Percentiles rank a stretch among this genome's conserved stretches.
Evolutionary conservation across 2,888 invertebrate genomes (phyloP).

Genomic region (Papilio protenor): DNA sequence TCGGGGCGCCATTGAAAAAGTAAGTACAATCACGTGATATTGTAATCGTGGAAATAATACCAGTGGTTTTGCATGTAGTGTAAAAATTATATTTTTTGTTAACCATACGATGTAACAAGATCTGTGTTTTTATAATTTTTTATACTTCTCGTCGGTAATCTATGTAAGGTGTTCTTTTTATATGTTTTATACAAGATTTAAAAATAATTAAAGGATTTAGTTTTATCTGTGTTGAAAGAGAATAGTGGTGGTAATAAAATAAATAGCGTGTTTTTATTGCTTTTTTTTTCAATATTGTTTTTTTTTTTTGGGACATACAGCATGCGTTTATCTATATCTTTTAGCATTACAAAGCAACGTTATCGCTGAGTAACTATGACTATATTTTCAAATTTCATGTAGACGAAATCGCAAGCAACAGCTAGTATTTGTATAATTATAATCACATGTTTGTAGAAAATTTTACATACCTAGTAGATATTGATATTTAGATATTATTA

Average conservation of each 20-base stretch:
- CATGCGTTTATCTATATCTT: not conserved
- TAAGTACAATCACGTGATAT: constrained; percentile 58
- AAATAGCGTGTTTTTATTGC: not conserved
- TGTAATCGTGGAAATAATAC: constrained; percentile 55
- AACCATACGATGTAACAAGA: not conserved
- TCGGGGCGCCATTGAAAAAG: constrained; percentile 49
- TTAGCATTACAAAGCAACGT: too few species aligned
- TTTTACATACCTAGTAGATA: not conserved
- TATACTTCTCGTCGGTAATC: not conserved
- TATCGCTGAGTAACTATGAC: too few species aligned
- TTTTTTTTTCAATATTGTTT: constrained; percentile 4
- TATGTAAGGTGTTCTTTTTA: constrained; percentile 30
- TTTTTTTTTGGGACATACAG: not conserved
- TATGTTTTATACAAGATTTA: constrained; percentile 12
- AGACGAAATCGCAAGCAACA: too few species aligned
- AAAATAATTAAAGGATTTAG: not conserved
- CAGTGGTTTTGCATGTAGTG: constrained; percentile 22
- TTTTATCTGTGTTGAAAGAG: not conserved
- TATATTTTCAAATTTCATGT: too few species aligned
- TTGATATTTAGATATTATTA: not conserved
- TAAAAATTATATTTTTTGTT: constrained; percentile 24
- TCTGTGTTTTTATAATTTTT: not conserved
- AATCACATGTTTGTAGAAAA: too few species aligned
- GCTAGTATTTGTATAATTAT: too few species aligned
- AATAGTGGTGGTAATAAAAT: not conserved